Evolutionary conservation across 1,140 invertebrate genomes (phyloP), one percentile per base, ranked within the genome.

Genomic region (Drosophila navojoa): DNA sequence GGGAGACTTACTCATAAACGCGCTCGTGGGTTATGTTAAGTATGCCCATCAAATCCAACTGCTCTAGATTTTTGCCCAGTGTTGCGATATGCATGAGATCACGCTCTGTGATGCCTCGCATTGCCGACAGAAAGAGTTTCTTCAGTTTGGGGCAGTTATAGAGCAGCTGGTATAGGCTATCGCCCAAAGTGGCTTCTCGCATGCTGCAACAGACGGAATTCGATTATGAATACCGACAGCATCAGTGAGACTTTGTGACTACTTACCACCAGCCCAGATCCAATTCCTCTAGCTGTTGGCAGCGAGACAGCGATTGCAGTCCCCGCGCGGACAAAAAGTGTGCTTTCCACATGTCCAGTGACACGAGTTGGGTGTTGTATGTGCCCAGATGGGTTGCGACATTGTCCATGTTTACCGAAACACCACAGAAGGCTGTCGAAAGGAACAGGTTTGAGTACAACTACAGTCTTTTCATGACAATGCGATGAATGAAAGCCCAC

Each of bases 191-290:
- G 3, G 93, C 93, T 85, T 94, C 91, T 16, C 90, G 93, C 32
- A 94, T 75, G 72, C 93, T 94, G 67, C 32, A 70, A 55, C 75
- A 70, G 44, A 54, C 19, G 19, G 19, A 22, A 22, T 22, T 22
- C 19, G 2, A 22, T 22, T 22, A 22, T 3, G 19, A 0, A 22
- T 22, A 22, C 19, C 19, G 19, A 22, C 19, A 22, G 19, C 19
- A 22, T 22, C 19, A 22, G 3, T 22, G 19, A 22, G 19, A 22
- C 1, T 22, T 22, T 22, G 19, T 22, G 19, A 22, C 19, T 22
- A 19, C 95, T 93, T 92, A 97, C 96, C 97, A 97, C 97, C 97
- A 98, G 58, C 97, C 97, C 62, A 98, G 93, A 93, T 98, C 97
- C 16, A 98, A 92, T 92, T 98, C 97, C 84, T 96, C 94, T 15